Percentiles rank a stretch among this genome's conserved stretches.
These are phyloP conservation scores for Eupithecia tripunctaria DNA, from an alignment of 2,888 invertebrate genomes.

Conservation along the genomic window DNA sequence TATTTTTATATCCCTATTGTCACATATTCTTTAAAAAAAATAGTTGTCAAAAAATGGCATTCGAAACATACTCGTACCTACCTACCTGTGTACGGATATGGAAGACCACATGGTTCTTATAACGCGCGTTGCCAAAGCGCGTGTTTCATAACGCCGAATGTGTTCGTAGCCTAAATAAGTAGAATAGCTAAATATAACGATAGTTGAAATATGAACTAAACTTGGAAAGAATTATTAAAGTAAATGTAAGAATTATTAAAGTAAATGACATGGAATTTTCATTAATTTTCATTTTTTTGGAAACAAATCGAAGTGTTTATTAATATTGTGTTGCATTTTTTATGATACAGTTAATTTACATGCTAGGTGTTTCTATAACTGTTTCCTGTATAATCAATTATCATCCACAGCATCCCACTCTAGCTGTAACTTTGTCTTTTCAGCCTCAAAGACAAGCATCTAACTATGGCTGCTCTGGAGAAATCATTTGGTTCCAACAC, in stretches of 20 bases:
- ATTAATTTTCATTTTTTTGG: no score
- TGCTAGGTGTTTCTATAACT: background rate
- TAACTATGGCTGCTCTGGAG: constrained; percentile 88
- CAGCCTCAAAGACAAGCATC: constrained; percentile 79
- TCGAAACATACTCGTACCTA: no score
- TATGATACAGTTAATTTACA: no score
- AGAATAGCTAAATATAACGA: no score
- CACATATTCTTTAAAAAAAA: no score
- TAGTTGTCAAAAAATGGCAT: no score
- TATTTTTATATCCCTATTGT: no score
- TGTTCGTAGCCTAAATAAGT: background rate
- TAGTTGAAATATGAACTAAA: no score
- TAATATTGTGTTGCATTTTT: no score
- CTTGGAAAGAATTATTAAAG: background rate
- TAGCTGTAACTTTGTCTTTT: constrained; percentile 21
- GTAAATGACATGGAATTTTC: background rate
- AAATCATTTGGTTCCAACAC: constrained; percentile 90
- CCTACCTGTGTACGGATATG: no score
- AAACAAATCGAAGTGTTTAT: background rate
- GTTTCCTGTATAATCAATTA: background rate
- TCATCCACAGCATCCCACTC: background rate
- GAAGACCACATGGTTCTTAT: no score
- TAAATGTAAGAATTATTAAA: background rate
- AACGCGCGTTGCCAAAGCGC: background rate
- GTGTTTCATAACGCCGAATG: background rate